Conservation (phyloP, 2,113 vertebrate genomes). For the Neopipo cinnamomea region DNA sequence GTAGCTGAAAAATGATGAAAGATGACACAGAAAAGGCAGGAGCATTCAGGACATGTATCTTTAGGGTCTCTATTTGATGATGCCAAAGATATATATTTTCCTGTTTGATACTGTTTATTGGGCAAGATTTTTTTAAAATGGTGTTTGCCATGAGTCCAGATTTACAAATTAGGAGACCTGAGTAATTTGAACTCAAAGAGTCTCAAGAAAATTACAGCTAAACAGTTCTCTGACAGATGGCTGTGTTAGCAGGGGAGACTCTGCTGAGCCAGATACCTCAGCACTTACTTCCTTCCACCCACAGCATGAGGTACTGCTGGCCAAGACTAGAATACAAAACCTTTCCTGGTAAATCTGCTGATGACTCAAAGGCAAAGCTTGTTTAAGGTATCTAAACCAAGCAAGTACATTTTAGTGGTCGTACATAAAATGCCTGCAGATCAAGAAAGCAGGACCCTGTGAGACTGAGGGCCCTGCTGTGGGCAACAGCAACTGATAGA, state of each 20-base stretch:
- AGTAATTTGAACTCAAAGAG: background rate
- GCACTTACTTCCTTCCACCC: conserved; percentile 9
- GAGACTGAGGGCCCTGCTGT: background rate
- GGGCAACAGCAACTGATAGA: background rate
- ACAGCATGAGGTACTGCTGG: background rate
- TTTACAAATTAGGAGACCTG: background rate
- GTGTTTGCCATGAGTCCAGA: background rate
- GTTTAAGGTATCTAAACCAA: background rate
- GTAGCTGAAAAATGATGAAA: background rate
- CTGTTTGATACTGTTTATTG: background rate
- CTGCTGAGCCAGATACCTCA: background rate
- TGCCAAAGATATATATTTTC: background rate
- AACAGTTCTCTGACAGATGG: conserved; percentile 36
- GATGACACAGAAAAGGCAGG: background rate
- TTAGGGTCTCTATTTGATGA: background rate
- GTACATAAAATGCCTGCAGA: background rate
- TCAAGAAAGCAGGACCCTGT: background rate
- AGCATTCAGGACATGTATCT: background rate
- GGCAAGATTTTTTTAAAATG: background rate
- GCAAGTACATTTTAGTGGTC: background rate
- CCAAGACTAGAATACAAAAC: background rate
- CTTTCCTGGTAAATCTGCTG: background rate
- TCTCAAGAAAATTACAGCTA: background rate
- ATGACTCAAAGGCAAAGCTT: background rate
- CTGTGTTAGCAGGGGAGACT: conserved; percentile 26